These are phyloP conservation scores for Tolypeutes matacus DNA, from an alignment of 2,797 vertebrate species.

Conservation along the genomic window DNA sequence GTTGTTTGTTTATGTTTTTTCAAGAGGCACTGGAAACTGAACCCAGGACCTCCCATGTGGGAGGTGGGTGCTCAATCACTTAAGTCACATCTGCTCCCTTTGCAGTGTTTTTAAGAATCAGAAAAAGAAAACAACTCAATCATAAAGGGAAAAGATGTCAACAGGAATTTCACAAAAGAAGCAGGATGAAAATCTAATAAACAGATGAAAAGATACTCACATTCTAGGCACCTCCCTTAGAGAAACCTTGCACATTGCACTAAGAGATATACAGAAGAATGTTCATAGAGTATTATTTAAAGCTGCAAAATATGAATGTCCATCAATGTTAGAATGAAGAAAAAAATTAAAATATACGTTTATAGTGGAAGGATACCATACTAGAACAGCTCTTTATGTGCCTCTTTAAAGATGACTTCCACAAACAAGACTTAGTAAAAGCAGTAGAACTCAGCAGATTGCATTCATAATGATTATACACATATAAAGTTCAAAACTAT, in stretches of 20 bases:
- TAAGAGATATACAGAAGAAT: background rate
- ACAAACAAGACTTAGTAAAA: slow-evolving; percentile 35
- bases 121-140: background rate
- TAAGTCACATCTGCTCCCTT: no score
- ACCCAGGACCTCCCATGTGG: no score
- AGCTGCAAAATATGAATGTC: background rate
- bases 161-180: background rate
- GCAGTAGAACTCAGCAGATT: background rate
- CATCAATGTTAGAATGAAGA: background rate
- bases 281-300: background rate
- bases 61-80: no score
- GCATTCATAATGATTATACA: background rate
- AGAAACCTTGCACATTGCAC: background rate
- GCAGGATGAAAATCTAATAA: background rate
- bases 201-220: background rate
- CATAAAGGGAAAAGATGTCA: background rate
- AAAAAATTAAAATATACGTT: background rate
- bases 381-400: background rate
- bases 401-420: background rate
- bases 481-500: background rate
- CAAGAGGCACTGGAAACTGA: no score
- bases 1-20: no score
- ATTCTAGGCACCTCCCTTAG: background rate
- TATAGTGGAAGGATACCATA: background rate
- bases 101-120: background rate